Base-by-base conservation (phyloP, 2,888 invertebrate genomes). In the Agrotis clavis region DNA sequence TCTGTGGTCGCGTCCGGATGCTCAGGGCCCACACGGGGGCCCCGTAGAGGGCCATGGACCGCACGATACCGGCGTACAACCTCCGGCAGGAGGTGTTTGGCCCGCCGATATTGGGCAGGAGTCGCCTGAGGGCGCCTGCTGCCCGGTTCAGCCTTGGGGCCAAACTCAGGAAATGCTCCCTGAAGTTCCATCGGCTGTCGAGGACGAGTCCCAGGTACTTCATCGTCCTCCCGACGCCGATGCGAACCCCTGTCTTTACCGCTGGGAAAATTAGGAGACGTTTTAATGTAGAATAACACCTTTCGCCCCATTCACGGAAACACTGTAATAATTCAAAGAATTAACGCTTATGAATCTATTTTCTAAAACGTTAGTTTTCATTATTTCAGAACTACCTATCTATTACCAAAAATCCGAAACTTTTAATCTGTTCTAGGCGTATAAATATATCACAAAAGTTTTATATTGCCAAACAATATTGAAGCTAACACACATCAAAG, bases 401-500 rank as follows among this genome's bases (percentile, higher is more conserved):
- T 5, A 57, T 45, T 4, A 21, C 16, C 14, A n/a, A 16, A 25
- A 54, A 75, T 48, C 0, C 7, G 2, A 45, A 48, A 11, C 21
- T 6, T 47, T 72, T 41, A 50, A 72, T 71, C 60, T 54, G 18
- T 57, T 50, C 0, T n/a, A 4, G 19, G 41, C 11, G 48, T 41
- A 11, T 41, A 48, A 60, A 48, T 30, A 19, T 25, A n/a, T 45
- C 16, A 45, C 9, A 13, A n/a, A 79, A 74, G 53, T 68, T 68
- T 67, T 45, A 45, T 80, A 74, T 68, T 62, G 74, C 62, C 18
- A 11, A 74, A 60, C 56, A 63, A 68, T 74, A 80, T 74, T 63
- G 57, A 68, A 73, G 54, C 51, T 21, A 59, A 68, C 62, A 54
- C 50, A 74, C 51, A 74, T 21, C 50, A 65, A 80, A 81, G 75